Base-by-base conservation (phyloP, 2,113 vertebrate species). In the Chascanopsetta lugubris region DNA sequence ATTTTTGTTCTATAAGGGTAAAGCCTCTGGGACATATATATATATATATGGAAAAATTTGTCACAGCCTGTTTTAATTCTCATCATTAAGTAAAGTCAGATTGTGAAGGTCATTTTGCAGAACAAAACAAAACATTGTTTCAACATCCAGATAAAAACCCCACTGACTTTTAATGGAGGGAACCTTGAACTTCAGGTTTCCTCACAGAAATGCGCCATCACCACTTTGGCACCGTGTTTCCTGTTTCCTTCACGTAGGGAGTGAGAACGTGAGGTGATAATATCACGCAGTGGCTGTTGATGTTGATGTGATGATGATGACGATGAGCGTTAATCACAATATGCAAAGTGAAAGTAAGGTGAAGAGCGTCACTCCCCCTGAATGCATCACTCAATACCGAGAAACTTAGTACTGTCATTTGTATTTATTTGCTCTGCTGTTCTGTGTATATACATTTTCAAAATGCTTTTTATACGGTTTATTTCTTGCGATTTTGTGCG, bases 391-490 rank as follows among this genome's bases (percentile, higher is more conserved):
- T 56, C 42, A 60, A 64, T 29, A 43, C 42, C 66, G 30, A 56
- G 47, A 38, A 50, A 34, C 6, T 1, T n/a, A 21, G 50, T 57
- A 12, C 21, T 40, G 48, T 62, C 18, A 63, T 11, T 61, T 60
- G 0, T 0, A 22, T 32, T 57, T 8, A 47, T 82, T 64, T 53
- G 5, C 34, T 45, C 66, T 26, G n/a, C 21, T 55, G 13, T 62
- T 30, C 6, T 27, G 7, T 77, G 36, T 76, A 47, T 43, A 51
- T 69, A 69, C 48, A 38, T 79, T 61, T 73, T 49, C 61, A 46
- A 64, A 20, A 54, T 78, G 13, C 27, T 73, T 88, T 88, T 82
- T 60, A 40, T 76, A 61, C 51, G 43, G 56, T 75, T 66, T 34
- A 71, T 51, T 72, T 59, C 67, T 46, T 69, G 77, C 34, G 68